Evolutionary conservation across 2,888 invertebrate species (phyloP).

Genomic region (Pediacus dermestoides): DNA sequence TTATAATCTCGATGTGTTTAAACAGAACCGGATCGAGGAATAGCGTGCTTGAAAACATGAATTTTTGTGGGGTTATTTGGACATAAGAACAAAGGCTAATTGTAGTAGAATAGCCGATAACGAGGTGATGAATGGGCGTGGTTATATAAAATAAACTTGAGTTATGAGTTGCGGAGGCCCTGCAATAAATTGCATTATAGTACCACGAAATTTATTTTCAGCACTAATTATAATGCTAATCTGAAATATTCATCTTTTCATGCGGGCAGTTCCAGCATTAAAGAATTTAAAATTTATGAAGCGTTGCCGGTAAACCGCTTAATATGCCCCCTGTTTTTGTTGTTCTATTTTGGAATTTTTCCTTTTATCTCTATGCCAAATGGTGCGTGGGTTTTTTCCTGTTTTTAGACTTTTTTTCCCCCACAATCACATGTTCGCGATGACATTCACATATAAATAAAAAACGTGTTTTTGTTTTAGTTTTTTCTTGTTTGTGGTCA

Average conservation of each 20-base stretch:
- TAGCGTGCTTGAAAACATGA: no score
- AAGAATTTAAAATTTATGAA: slow-evolving; percentile 9
- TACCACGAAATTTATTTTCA: neutral
- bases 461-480: slow-evolving; percentile 13
- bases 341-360: slow-evolving; percentile 28
- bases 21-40: no score
- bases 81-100: no score
- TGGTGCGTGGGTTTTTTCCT: slow-evolving; percentile 18
- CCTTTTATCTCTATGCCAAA: slow-evolving; percentile 29
- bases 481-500: slow-evolving; percentile 10
- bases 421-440: slow-evolving; percentile 23
- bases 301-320: slow-evolving; percentile 7
- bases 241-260: slow-evolving; percentile 2
- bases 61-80: no score
- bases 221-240: slow-evolving; percentile 1
- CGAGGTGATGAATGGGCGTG: no score
- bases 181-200: no score
- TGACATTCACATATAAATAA: slow-evolving; percentile 25
- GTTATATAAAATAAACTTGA: no score
- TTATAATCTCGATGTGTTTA: no score
- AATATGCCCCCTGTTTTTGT: slow-evolving; percentile 9
- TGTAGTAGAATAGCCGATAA: no score
- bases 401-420: slow-evolving; percentile 26
- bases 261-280: slow-evolving; percentile 4
- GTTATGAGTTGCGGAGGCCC: no score